phyloP scores from a whole-genome alignment of 2,888 invertebrate species.

The Hyppa rectilinea region DNA sequence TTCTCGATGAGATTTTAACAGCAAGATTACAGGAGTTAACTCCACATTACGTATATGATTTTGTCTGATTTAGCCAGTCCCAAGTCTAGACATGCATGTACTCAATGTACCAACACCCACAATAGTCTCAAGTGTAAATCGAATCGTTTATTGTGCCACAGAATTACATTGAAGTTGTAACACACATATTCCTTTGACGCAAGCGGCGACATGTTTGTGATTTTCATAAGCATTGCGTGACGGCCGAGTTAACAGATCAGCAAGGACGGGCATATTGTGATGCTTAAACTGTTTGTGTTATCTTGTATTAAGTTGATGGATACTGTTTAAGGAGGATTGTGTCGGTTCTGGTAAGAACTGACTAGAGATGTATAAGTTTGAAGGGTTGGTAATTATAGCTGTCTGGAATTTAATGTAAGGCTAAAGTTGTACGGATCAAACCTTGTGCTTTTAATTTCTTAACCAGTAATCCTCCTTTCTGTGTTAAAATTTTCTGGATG shows the following conservation, averaged over 20 bases:
- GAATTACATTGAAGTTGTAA: slow-evolving; percentile 37
- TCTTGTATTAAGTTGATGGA: slow-evolving; percentile 37
- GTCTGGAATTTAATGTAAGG: not conserved
- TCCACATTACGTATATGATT: not conserved
- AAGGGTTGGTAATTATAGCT: not conserved
- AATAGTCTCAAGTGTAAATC: slow-evolving; percentile 44
- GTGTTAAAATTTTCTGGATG: fast-evolving
- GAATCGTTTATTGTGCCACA: slow-evolving; percentile 48
- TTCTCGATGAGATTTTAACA: not conserved
- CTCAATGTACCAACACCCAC: slow-evolving; percentile 12
- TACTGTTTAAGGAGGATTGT: not conserved
- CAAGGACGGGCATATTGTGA: slow-evolving; percentile 53
- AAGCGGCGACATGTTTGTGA: slow-evolving; percentile 61
- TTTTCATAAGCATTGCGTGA: slow-evolving; percentile 65
- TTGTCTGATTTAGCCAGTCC: not conserved
- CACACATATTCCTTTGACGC: slow-evolving; percentile 55
- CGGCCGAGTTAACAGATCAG: slow-evolving; percentile 51
- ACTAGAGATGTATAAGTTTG: too few relatives aligned
- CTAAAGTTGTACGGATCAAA: not conserved
- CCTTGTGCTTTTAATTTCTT: not conserved
- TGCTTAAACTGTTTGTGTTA: slow-evolving; percentile 32
- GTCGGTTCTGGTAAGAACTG: too few relatives aligned
- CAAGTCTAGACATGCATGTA: slow-evolving; percentile 32
- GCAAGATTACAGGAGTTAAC: not conserved
- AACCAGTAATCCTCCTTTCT: not conserved